Evolutionary conservation across 2,113 vertebrate species (phyloP).

Genomic region (Myrmecophaga tridactyla): DNA sequence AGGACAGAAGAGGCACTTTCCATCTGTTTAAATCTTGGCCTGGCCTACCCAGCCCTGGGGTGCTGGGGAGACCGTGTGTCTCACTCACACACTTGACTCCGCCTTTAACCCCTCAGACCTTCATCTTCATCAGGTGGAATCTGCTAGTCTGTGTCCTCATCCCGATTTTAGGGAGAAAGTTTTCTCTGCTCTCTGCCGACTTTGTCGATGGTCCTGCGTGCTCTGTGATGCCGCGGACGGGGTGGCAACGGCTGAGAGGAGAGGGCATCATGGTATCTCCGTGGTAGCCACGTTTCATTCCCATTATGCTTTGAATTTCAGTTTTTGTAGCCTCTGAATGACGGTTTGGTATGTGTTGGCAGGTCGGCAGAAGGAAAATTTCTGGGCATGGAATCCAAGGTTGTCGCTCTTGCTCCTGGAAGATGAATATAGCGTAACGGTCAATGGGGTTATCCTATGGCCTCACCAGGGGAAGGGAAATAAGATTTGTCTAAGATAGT

Average conservation of each 20-base stretch:
- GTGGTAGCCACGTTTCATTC: background rate
- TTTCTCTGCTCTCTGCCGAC: background rate
- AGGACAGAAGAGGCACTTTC: slow-evolving; percentile 52
- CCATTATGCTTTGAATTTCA: background rate
- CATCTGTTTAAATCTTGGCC: slow-evolving; percentile 65
- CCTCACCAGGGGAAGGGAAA: slow-evolving; percentile 36
- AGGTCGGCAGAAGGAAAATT: slow-evolving; percentile 37
- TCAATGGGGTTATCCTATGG: slow-evolving; percentile 56
- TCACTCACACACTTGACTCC: background rate
- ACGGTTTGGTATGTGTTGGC: slow-evolving; percentile 58
- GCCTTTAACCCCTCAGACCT: slow-evolving; percentile 16
- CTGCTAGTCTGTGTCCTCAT: background rate
- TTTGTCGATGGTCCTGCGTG: background rate
- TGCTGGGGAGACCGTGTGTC: background rate
- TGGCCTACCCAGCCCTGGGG: slow-evolving; percentile 1
- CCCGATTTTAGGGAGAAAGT: background rate
- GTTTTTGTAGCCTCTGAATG: no score
- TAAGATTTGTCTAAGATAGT: slow-evolving; percentile 50
- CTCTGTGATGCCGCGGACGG: background rate
- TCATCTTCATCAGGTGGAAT: background rate
- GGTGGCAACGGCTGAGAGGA: background rate
- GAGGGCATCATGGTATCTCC: background rate
- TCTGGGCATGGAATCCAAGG: slow-evolving; percentile 50
- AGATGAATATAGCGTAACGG: slow-evolving; percentile 43
- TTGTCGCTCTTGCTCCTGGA: slow-evolving; percentile 55